A percentile compares a stretch with the other conserved stretches of the same genome.
These are phyloP conservation scores for Cataglyphis albicans DNA, from an alignment of 2,888 invertebrate species.

Conservation along the genomic window DNA sequence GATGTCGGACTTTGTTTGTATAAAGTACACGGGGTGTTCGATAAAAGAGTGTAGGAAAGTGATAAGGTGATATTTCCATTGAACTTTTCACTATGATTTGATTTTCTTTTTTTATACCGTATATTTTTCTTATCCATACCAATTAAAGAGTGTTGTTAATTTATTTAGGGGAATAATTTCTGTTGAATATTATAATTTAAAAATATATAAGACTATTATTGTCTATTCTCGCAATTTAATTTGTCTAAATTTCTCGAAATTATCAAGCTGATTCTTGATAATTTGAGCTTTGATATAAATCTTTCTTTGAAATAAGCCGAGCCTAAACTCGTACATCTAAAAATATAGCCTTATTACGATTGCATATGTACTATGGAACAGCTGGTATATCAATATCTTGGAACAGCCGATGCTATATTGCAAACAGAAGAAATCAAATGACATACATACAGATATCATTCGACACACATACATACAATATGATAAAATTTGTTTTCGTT, in stretches of 20 bases:
- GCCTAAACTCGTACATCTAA: neutral
- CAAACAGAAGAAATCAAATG: constrained; percentile 16
- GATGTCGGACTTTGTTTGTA: neutral
- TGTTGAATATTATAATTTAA: neutral
- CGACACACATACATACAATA: neutral
- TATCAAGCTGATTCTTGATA: neutral
- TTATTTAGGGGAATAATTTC: neutral
- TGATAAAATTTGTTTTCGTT: constrained; percentile 20
- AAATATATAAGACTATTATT: neutral
- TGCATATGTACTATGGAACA: neutral
- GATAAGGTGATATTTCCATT: neutral
- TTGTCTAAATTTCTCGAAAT: neutral
- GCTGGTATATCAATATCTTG: constrained; percentile 38
- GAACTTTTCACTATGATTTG: neutral
- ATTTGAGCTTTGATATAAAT: neutral
- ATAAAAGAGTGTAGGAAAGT: constrained; percentile 1
- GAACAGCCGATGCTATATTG: constrained; percentile 12
- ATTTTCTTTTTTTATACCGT: neutral
- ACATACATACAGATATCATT: neutral
- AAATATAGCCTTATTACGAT: constrained; percentile 4
- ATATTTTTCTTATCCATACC: neutral
- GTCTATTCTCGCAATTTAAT: neutral
- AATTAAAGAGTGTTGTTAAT: neutral
- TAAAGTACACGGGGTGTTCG: neutral
- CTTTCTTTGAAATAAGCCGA: neutral